Base-by-base conservation (phyloP, 2,113 vertebrate genomes). In the Campylorhamphus procurvoides region DNA sequence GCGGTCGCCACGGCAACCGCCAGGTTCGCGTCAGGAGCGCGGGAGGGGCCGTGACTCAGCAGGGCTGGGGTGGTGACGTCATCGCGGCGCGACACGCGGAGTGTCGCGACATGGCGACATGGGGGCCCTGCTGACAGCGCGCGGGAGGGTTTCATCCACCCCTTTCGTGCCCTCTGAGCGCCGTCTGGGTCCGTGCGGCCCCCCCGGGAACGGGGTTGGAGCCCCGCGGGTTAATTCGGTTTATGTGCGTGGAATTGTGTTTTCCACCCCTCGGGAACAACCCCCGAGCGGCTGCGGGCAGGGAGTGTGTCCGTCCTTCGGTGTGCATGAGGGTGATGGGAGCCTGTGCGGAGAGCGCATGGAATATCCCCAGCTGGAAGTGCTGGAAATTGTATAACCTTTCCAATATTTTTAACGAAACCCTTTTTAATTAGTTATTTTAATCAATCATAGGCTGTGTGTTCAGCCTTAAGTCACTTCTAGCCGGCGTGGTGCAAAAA, bases 171-270 rank as follows among this genome's bases (percentile, higher is more conserved):
- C 27, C 44, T 15, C 22, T 29, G 58, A 4, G 0, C 27, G 37
- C 10, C 10, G 20, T 40, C 31, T 31, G 31, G 6, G 6, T 6
- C 11, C 1, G 0, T 12, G 20, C 1, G 3, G 5, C 3, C 4
- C 2, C 15, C 20, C 28, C 14, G 22, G 14, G 13, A 35, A 13
- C 6, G 0, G 16, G 27, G 1, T 13, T 17, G 4, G 20, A 7
- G 0, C 19, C 7, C 17, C 19, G 28, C 22, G 0, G 27, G 8
- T 23, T 31, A 3, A 25, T 13, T 37, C 1, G 2, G 35, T n/a
- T 50, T 33, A 5, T 60, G 1, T 7, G 7, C 10, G 2, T 2
- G 28, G 50, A 10, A n/a, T 9, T 6, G 0, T 76, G 0, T 76
- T 83, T 27, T 24, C 44, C 28, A 1, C 11, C 53, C 53, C 25